Evolutionary conservation across 1,140 invertebrate genomes (phyloP).

Genomic region (Adelges cooleyi): DNA sequence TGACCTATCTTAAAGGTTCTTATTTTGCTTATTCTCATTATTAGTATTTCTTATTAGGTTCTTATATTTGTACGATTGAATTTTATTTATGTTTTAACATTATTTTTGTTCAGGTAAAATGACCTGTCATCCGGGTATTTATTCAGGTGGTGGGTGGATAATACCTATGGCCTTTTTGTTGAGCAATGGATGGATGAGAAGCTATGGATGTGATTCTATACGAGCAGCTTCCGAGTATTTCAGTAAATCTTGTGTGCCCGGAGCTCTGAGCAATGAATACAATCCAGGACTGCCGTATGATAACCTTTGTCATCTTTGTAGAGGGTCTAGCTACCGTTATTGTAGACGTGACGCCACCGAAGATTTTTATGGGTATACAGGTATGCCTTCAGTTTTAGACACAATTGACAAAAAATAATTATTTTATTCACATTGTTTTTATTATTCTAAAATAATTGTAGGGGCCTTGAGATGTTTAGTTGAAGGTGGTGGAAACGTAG

Average conservation of each 20-base stretch:
- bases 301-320: constrained; percentile 88
- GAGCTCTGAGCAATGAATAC: constrained; percentile 72
- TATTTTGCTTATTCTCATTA: background rate
- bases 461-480: constrained; percentile 84
- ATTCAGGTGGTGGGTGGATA: constrained; percentile 88
- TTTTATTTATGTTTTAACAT: background rate
- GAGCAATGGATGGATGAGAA: constrained; percentile 83
- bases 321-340: constrained; percentile 68
- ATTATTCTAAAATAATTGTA: constrained; percentile 31
- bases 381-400: constrained; percentile 32
- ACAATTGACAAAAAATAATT: background rate
- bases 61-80: too few relatives aligned
- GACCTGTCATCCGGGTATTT: constrained; percentile 85
- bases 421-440: constrained; percentile 2
- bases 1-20: constrained; percentile 71
- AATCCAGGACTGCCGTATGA: constrained; percentile 70
- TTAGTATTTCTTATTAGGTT: too few relatives aligned
- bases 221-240: constrained; percentile 87
- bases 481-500: constrained; percentile 88
- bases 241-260: constrained; percentile 78
- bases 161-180: constrained; percentile 86
- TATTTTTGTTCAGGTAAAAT: constrained; percentile 47
- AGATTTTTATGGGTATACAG: constrained; percentile 78
- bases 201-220: constrained; percentile 81
- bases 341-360: constrained; percentile 75